Evolutionary conservation across 1,140 invertebrate genomes (phyloP).

Genomic region (Magallana ariakensis): DNA sequence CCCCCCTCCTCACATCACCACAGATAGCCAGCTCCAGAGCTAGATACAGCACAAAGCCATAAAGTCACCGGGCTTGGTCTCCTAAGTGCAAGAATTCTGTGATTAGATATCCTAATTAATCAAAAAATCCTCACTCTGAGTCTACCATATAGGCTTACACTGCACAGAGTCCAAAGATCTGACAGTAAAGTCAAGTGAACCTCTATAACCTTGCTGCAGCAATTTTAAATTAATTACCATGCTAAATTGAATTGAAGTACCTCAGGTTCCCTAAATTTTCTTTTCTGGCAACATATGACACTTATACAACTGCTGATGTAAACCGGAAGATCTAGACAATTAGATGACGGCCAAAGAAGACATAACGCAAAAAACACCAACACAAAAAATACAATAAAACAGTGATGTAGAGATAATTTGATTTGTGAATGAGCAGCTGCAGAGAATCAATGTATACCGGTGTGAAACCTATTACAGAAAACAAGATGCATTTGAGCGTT

Average conservation of each 20-base stretch:
- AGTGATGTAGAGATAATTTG: too few species aligned
- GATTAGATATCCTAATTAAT: slow-evolving; percentile 19
- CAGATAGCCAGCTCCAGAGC: neutral
- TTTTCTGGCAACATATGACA: neutral
- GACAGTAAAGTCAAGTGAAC: neutral
- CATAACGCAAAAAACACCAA: too few species aligned
- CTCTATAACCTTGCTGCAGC: neutral
- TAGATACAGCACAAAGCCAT: neutral
- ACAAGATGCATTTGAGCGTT: too few species aligned
- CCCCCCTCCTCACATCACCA: neutral
- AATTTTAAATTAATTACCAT: neutral
- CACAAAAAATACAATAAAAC: too few species aligned
- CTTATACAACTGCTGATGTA: too few species aligned
- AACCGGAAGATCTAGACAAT: too few species aligned
- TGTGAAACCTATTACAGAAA: too few species aligned
- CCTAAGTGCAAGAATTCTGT: neutral
- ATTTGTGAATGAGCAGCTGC: too few species aligned
- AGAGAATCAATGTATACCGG: too few species aligned
- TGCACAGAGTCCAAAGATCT: neutral
- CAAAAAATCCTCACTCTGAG: neutral
- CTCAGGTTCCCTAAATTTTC: neutral
- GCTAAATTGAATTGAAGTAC: neutral
- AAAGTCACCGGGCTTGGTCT: neutral
- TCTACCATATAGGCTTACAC: too few species aligned
- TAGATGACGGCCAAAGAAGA: too few species aligned